Evolutionary conservation across 2,113 vertebrate species (phyloP).

Genomic region (Podilymbus podiceps): DNA sequence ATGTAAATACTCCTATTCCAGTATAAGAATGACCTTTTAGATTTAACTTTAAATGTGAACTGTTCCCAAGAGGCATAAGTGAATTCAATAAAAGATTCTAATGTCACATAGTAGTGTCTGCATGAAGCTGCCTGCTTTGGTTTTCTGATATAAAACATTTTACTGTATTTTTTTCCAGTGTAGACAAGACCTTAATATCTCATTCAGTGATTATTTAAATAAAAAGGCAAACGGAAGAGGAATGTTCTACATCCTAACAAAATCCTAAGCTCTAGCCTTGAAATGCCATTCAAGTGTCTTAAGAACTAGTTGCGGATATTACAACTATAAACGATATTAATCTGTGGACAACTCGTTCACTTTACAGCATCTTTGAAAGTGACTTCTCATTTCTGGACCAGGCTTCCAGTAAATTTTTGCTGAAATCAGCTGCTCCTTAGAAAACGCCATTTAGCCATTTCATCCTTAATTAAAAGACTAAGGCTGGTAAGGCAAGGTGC

Average conservation of each 20-base stretch:
- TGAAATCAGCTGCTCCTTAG: neutral
- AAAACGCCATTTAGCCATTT: neutral
- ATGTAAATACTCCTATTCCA: neutral
- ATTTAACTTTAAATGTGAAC: constrained; percentile 6
- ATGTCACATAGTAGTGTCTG: neutral
- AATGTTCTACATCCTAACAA: neutral
- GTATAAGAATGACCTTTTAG: neutral
- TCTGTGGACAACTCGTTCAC: neutral
- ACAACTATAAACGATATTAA: neutral
- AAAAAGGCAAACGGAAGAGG: neutral
- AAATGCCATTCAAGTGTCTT: neutral
- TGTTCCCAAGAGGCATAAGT: neutral
- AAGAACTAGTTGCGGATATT: neutral
- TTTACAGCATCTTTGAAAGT: neutral
- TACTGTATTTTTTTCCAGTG: neutral
- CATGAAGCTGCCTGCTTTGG: neutral
- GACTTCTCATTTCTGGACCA: neutral
- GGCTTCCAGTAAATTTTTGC: neutral
- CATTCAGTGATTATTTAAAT: neutral
- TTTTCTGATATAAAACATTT: neutral
- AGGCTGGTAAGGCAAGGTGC: neutral
- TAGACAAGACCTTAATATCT: neutral
- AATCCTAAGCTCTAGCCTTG: neutral
- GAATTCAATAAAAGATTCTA: neutral
- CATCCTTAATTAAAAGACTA: neutral